Evolutionary conservation across 1,140 invertebrate species (phyloP).

Genomic region (Lineus longissimus): DNA sequence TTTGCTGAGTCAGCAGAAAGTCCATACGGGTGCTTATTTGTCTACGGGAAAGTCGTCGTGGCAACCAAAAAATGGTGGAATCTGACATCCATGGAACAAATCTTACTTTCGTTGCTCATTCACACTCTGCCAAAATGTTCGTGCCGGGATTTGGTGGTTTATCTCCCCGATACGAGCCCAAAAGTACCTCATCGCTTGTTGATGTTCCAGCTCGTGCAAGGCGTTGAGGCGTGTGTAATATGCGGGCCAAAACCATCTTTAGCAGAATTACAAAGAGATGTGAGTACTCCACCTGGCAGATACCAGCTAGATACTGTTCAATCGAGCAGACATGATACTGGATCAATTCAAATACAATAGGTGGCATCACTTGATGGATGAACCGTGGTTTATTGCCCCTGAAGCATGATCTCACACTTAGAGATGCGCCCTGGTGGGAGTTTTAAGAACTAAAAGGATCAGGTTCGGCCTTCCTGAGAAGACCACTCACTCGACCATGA

Average conservation of each 20-base stretch:
- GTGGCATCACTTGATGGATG: too few species aligned
- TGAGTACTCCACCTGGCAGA: conserved; percentile 18
- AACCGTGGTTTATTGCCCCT: too few species aligned
- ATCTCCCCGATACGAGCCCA: conserved; percentile 76
- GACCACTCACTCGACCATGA: too few species aligned
- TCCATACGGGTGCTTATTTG: conserved; percentile 72
- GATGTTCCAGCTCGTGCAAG: conserved; percentile 67
- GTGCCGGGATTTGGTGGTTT: conserved; percentile 73
- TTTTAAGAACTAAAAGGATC: too few species aligned
- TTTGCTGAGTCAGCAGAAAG: conserved; percentile 73
- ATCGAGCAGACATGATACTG: too few species aligned
- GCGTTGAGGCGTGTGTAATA: conserved; percentile 71
- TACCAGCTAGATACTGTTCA: too few species aligned
- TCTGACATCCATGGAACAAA: conserved; percentile 68
- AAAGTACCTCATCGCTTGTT: conserved; percentile 79
- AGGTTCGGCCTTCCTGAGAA: too few species aligned
- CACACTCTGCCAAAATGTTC: conserved; percentile 63
- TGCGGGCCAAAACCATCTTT: conserved; percentile 74
- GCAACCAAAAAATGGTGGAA: conserved; percentile 77
- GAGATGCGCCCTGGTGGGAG: too few species aligned
- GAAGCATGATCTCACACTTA: too few species aligned
- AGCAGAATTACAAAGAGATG: conserved; percentile 63
- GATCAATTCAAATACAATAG: too few species aligned
- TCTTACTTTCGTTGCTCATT: conserved; percentile 67
- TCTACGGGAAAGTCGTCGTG: conserved; percentile 70